Evolutionary conservation across 2,888 invertebrate species (phyloP).

Genomic region (Synanthedon formicaeformis): DNA sequence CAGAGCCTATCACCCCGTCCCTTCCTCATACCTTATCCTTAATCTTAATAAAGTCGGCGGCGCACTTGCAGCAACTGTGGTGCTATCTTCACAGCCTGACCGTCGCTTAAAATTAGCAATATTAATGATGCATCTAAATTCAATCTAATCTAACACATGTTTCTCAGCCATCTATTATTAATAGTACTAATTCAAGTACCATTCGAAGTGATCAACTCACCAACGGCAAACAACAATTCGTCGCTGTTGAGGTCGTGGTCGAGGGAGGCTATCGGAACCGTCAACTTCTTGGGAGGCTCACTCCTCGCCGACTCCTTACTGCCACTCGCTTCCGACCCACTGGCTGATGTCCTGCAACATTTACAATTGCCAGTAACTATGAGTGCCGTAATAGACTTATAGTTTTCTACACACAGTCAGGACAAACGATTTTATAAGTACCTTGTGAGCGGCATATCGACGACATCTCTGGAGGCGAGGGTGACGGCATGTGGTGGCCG

Average conservation of each 20-base stretch:
- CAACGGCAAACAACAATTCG: constrained; percentile 74
- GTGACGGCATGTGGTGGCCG: constrained; percentile 78
- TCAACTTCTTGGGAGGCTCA: constrained; percentile 48
- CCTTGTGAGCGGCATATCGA: not conserved
- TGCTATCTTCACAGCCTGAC: no score
- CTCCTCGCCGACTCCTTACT: constrained; percentile 32
- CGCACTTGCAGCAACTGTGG: no score
- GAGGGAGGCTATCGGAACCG: constrained; percentile 75
- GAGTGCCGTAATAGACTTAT: no score
- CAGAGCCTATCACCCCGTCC: no score
- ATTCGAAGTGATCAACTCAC: constrained; percentile 29
- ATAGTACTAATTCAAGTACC: no score
- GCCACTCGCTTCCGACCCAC: constrained; percentile 31
- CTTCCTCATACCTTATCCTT: no score
- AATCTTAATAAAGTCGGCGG: no score
- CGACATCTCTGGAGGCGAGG: constrained; percentile 58
- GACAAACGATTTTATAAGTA: not conserved
- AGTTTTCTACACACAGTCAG: no score
- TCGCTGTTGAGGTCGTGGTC: constrained; percentile 78
- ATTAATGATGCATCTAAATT: no score
- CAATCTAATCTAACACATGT: no score
- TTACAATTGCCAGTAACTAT: not conserved
- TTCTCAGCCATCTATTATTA: no score
- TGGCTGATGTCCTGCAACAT: constrained; percentile 15
- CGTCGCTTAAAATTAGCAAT: no score